Evolutionary conservation across 2,888 invertebrate genomes (phyloP).

Genomic region (Diplazon laetatorius): DNA sequence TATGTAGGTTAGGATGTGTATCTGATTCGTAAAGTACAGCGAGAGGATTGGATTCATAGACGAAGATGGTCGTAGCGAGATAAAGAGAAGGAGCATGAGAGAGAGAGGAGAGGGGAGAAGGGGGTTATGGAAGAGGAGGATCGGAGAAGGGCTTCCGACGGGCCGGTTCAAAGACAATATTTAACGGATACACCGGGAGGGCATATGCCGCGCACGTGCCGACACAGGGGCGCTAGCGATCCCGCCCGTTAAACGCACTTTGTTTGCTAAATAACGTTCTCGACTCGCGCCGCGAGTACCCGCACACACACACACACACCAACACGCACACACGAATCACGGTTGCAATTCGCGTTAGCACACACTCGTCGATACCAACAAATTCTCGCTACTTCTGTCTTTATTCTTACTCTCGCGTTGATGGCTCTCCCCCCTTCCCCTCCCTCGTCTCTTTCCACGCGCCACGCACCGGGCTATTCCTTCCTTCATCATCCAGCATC

Average conservation of each 20-base stretch:
- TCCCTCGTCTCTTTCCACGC: not conserved
- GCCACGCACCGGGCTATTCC: too few relatives aligned
- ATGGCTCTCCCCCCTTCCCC: slow-evolving; percentile 8
- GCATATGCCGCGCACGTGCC: slow-evolving; percentile 82
- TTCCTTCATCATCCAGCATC: slow-evolving; percentile 36
- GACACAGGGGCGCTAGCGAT: slow-evolving; percentile 69
- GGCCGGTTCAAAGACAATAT: slow-evolving; percentile 81
- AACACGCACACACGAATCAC: slow-evolving; percentile 58
- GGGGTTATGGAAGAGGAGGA: too few relatives aligned
- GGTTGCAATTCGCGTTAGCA: slow-evolving; percentile 41
- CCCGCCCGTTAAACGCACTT: slow-evolving; percentile 78
- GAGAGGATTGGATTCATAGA: too few relatives aligned
- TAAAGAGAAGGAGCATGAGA: not conserved
- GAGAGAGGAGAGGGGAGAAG: slow-evolving; percentile 19
- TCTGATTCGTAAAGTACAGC: too few relatives aligned
- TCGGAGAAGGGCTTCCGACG: slow-evolving; percentile 79
- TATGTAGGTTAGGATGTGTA: too few relatives aligned
- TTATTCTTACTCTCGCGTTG: slow-evolving; percentile 5
- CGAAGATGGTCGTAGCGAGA: too few relatives aligned
- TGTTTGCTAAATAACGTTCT: slow-evolving; percentile 81
- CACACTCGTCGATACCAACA: slow-evolving; percentile 34
- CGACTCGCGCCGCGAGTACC: slow-evolving; percentile 60
- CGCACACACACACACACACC: slow-evolving; percentile 67
- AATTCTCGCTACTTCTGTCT: slow-evolving; percentile 21
- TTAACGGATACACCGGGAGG: slow-evolving; percentile 75